These are phyloP conservation scores for Thermophis baileyi DNA, from an alignment of 2,113 vertebrate genomes.

Conservation along the genomic window DNA sequence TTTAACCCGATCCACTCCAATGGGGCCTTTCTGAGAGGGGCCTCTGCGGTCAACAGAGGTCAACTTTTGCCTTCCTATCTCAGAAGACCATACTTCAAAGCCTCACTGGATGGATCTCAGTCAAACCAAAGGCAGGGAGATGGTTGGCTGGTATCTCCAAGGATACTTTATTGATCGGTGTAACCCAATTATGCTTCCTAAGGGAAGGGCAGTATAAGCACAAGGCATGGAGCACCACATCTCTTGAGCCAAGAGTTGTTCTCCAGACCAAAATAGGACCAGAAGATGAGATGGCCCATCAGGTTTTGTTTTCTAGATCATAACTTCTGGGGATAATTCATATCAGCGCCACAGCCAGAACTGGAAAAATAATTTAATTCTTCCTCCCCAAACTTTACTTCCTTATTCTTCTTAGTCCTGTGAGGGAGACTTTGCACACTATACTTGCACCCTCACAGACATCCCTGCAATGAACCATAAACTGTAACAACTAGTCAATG, in stretches of 20 bases:
- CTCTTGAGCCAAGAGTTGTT: constrained; percentile 27
- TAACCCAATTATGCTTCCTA: not conserved
- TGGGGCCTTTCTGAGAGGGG: not conserved
- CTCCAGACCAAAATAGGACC: not conserved
- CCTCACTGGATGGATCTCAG: not conserved
- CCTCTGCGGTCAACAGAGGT: too few species aligned
- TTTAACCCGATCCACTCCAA: not conserved
- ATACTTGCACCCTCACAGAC: not conserved
- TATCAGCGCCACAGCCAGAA: not conserved
- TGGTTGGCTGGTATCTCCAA: constrained; percentile 17
- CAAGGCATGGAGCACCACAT: fast-evolving
- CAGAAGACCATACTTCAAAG: not conserved
- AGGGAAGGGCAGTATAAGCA: not conserved
- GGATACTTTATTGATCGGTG: not conserved
- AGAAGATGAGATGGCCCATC: not conserved
- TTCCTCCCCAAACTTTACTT: not conserved
- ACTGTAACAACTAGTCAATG: not conserved
- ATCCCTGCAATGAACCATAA: not conserved
- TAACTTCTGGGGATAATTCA: not conserved
- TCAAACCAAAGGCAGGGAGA: constrained; percentile 1
- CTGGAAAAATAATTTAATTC: not conserved
- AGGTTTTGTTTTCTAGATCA: not conserved
- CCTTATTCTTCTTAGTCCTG: not conserved
- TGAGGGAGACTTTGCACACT: not conserved
- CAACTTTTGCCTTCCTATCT: too few species aligned